Conservation (phyloP, 2,888 invertebrate species). For the Melipona beecheii region DNA sequence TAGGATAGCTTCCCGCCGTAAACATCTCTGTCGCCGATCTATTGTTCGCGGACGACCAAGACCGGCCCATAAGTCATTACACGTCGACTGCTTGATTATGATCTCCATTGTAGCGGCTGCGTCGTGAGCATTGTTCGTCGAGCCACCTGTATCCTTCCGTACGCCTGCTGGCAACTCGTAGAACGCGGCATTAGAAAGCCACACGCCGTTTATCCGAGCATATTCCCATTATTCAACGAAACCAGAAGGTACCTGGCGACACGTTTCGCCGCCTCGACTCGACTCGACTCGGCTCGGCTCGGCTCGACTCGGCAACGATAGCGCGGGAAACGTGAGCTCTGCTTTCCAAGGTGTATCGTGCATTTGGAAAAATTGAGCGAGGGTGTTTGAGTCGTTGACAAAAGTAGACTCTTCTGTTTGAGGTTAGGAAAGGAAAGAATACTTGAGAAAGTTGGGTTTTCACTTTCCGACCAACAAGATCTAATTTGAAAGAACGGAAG, state of each 20-base stretch:
- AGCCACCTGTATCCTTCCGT: constrained; percentile 73
- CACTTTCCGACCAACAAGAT: not conserved
- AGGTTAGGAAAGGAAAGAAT: no score
- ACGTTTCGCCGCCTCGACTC: constrained; percentile 7
- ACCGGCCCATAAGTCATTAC: constrained; percentile 80
- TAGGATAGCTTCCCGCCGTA: constrained; percentile 70
- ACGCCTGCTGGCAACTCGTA: constrained; percentile 22
- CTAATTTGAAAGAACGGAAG: no score
- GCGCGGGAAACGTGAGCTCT: constrained; percentile 46
- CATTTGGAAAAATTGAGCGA: not conserved
- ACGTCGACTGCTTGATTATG: constrained; percentile 81
- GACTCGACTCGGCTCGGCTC: not conserved
- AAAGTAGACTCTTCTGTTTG: not conserved
- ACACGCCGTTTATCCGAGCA: constrained; percentile 44
- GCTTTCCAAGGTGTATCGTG: constrained; percentile 1
- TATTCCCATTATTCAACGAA: constrained; percentile 63
- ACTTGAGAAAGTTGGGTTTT: not conserved
- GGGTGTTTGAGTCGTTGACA: not conserved
- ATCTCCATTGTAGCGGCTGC: constrained; percentile 80
- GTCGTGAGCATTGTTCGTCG: constrained; percentile 79
- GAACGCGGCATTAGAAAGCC: constrained; percentile 59
- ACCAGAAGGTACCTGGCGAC: constrained; percentile 32
- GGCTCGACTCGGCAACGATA: not conserved
- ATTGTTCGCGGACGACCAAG: constrained; percentile 77
- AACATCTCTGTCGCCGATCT: constrained; percentile 77